Evolutionary conservation across 2,888 invertebrate species (phyloP), one percentile per base, ranked within the genome.

Genomic region (Apotomis turbidana): DNA sequence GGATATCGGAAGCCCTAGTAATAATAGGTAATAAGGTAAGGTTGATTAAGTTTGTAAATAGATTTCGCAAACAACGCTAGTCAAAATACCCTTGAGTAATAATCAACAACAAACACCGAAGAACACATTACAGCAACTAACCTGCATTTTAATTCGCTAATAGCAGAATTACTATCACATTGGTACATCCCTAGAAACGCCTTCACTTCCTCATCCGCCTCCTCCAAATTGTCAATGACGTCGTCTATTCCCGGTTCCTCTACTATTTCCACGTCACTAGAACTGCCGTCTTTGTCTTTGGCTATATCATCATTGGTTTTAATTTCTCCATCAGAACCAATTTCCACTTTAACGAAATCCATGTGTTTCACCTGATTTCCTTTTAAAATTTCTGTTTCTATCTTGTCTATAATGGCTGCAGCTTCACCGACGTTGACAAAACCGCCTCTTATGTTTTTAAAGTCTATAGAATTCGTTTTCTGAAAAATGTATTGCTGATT

Each of bases 401-500:
- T 72, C 41, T 76, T 78, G 8, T 76, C 78, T 58, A 74, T 71
- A 1, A 66, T 71, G 3, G 73, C 57, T 9, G 61, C 70, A 0
- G 70, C 73, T 51, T 75, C 70, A 3, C 68, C 69, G 10, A 72
- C 60, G 10, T 75, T 74, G 10, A 74, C 74, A n/a, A 74, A 76
- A 41, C 78, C 78, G 74, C 74, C 83, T 67, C 79, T 79, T 49
- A 78, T 79, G 67, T 80, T 79, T 3, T 78, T 77, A 4, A 81
- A 83, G 72, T 76, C 81, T 2, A 87, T 83, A 10, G 83, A 77
- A 61, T 83, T 86, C 2, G 85, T 84, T 70, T 90, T 92, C 71
- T 91, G 89, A 71, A 90, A 93, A 61, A 93, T 90, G 75, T 89
- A 92, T 71, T 93, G 93, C 52, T 93, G 90, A 58, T 93, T 93